phyloP scores from a whole-genome alignment of 2,888 invertebrate genomes.

The Epiblema foenella region DNA sequence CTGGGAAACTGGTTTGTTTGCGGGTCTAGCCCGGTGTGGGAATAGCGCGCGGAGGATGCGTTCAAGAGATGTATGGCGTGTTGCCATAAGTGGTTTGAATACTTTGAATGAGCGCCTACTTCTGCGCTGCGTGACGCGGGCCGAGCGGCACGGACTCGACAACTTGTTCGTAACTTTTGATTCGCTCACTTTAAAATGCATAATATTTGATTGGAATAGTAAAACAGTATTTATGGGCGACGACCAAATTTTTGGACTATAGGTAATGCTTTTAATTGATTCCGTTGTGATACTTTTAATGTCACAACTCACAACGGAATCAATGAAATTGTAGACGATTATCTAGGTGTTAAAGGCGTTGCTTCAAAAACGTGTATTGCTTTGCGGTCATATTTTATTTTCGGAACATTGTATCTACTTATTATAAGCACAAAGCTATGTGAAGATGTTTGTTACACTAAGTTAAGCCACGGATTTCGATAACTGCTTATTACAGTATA shows the following conservation, averaged over 20 bases:
- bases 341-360: no score
- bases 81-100: constrained; percentile 23
- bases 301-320: no score
- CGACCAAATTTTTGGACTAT: background rate
- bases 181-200: background rate
- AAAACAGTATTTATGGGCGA: background rate
- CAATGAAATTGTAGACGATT: no score
- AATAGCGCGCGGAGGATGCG: constrained; percentile 43
- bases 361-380: background rate
- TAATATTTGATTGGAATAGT: background rate
- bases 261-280: no score
- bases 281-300: no score
- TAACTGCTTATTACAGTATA: no score
- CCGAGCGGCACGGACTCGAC: background rate
- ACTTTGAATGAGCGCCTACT: constrained; percentile 2
- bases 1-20: constrained; percentile 56
- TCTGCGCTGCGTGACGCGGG: background rate
- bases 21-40: constrained; percentile 47
- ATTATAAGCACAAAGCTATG: no score
- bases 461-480: no score
- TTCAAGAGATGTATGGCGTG: constrained; percentile 23
- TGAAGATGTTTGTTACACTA: background rate
- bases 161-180: background rate
- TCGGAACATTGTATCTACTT: background rate
- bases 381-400: background rate